Evolutionary conservation across 2,797 vertebrate species (phyloP).

Genomic region (Prionace glauca): DNA sequence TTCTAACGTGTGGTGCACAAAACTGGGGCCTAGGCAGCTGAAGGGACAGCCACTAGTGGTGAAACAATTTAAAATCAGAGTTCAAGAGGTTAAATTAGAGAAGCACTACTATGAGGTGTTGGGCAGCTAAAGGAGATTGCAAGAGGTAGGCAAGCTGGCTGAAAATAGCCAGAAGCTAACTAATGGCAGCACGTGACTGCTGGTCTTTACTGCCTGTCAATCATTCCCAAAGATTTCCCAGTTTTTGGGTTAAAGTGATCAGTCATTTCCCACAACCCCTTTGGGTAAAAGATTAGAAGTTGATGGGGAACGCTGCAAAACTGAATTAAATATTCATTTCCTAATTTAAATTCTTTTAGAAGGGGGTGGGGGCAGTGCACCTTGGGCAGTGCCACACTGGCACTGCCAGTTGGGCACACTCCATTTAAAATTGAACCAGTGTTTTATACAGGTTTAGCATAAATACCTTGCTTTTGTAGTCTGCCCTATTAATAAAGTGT

Average conservation of each 20-base stretch:
- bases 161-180: background rate
- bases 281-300: background rate
- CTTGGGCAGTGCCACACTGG: too few relatives aligned
- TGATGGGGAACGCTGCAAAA: background rate
- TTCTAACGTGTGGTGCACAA: too few relatives aligned
- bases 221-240: background rate
- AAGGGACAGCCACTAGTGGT: background rate
- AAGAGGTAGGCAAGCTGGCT: background rate
- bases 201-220: too few relatives aligned
- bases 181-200: too few relatives aligned
- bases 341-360: too few relatives aligned
- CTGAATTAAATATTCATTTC: too few relatives aligned
- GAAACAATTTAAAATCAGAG: background rate
- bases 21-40: background rate
- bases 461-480: too few relatives aligned
- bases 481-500: too few relatives aligned
- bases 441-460: too few relatives aligned
- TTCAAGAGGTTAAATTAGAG: background rate
- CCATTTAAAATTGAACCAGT: too few relatives aligned
- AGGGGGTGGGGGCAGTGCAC: too few relatives aligned
- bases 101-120: background rate
- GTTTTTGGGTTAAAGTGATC: background rate
- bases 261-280: background rate
- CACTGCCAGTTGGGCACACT: too few relatives aligned
- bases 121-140: background rate